Conservation (phyloP, 30 jellyfish, hydroid and myxozoan genomes). For the Hydra vulgaris region DNA sequence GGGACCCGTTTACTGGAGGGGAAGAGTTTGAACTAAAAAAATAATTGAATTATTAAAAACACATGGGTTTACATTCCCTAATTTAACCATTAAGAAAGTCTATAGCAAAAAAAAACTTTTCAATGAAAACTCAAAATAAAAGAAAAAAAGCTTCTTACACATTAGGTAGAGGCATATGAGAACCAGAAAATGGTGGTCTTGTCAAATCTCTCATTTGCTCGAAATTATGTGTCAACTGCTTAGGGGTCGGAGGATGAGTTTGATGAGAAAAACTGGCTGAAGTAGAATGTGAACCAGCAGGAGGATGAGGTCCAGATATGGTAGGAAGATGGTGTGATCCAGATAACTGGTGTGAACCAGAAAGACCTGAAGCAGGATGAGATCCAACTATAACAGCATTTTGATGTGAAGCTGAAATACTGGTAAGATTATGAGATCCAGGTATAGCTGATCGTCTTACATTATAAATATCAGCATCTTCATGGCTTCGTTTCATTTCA, state of each 20-base stretch:
- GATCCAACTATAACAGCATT: not conserved
- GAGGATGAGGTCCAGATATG: slow-evolving; percentile 8
- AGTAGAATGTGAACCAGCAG: not conserved
- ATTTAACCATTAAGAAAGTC: too few species aligned
- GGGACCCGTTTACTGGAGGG: not conserved
- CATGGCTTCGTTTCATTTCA: slow-evolving; percentile 35
- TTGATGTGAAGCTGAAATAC: not conserved
- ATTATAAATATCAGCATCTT: slow-evolving; percentile 19
- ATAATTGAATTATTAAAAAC: not conserved
- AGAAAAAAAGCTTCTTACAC: slow-evolving; percentile 31
- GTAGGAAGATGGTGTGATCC: not conserved
- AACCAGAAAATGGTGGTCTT: slow-evolving; percentile 50
- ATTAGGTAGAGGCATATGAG: slow-evolving; percentile 47
- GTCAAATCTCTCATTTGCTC: slow-evolving; percentile 44
- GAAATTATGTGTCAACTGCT: slow-evolving; percentile 21
- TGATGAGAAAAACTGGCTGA: not conserved
- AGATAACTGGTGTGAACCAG: not conserved
- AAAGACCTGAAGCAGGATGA: not conserved
- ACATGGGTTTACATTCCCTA: too few species aligned
- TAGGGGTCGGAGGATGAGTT: slow-evolving; percentile 16
- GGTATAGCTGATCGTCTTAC: slow-evolving; percentile 24
- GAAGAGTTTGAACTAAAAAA: not conserved
- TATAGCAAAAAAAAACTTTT: not conserved
- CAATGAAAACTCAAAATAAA: not conserved
- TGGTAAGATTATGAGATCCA: not conserved